Evolutionary conservation across 2,888 invertebrate genomes (phyloP), one percentile per base, ranked within the genome.

Genomic region (Mycogona germanica): DNA sequence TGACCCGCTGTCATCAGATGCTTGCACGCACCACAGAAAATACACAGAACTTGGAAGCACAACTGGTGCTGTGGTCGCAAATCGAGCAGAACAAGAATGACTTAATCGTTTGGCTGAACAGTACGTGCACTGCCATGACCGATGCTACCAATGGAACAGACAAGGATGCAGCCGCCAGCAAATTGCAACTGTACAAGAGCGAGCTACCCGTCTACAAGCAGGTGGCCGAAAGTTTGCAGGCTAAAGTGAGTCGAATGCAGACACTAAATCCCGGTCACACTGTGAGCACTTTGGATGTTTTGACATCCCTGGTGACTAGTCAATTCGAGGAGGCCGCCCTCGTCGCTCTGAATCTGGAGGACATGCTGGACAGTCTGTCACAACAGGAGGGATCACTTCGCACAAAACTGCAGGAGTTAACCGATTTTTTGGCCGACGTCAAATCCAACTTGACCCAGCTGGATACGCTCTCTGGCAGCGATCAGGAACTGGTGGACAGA

Each of bases 61-160:
- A 93, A 69, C 76, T 84, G 0, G 82, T 87, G n/a, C 83, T 92
- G 51, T 93, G 92, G 91, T 84, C 87, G 63, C 89, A 92, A 68
- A 84, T 95, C 32, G 85, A 88, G 61, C 86, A 87, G 56, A 80
- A 82, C 0, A 87, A 87, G 66, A 82, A 83, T 59, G 87, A 87
- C 66, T 73, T 93, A 2, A 71, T 84, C 0, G 78, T 80, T 23
- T 95, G 95, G 95, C 67, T 92, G 5, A 79, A 79, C 56, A 83
- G 86, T 65, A 89, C 86, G 23, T 29, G n/a, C n/a, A n/a, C 35
- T 4, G 30, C 29, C 2, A 28, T 30, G 7, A n/a, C 28, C 5
- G 26, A 41, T 7, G 29, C 32, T 4, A 17, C 26, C 4, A 23
- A 29, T 12, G 29, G 37, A 23, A 75, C 84, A 55, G 89, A 92